Evolutionary conservation across 2,888 invertebrate genomes (phyloP).

Genomic region (Eristalis arbustorum): DNA sequence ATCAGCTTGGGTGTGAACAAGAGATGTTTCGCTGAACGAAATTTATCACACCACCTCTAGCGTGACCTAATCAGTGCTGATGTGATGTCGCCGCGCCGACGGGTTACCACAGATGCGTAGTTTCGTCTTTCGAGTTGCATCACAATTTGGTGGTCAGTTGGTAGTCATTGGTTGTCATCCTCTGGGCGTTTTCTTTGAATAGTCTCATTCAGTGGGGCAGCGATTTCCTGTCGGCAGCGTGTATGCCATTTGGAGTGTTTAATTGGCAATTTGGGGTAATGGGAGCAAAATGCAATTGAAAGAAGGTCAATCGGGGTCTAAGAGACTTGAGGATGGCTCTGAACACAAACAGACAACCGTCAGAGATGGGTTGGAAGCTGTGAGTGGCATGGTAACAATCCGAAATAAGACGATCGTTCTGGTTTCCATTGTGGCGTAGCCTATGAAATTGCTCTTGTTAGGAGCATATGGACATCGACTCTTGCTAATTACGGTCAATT

Average conservation of each 20-base stretch:
- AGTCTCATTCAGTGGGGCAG: no score
- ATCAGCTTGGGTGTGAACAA: slow-evolving; percentile 18
- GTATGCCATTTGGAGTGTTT: neutral
- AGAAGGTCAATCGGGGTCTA: neutral
- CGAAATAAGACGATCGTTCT: no score
- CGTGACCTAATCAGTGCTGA: neutral
- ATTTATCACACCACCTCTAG: neutral
- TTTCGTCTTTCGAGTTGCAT: neutral
- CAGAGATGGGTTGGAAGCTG: no score
- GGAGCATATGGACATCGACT: no score
- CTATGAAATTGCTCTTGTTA: no score
- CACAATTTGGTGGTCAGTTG: neutral
- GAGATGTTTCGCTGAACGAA: neutral
- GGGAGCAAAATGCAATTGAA: neutral
- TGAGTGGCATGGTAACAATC: no score
- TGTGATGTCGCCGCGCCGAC: neutral
- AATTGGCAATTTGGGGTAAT: neutral
- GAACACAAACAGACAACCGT: no score
- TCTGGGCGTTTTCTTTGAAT: neutral
- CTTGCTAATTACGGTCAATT: no score
- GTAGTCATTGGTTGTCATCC: neutral
- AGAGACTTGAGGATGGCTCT: neutral
- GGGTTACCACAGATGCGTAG: neutral
- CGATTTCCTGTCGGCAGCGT: no score
- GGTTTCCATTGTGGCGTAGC: no score